phyloP scores from a whole-genome alignment of 2,797 vertebrate genomes.

The Enteromius paludinosus region DNA sequence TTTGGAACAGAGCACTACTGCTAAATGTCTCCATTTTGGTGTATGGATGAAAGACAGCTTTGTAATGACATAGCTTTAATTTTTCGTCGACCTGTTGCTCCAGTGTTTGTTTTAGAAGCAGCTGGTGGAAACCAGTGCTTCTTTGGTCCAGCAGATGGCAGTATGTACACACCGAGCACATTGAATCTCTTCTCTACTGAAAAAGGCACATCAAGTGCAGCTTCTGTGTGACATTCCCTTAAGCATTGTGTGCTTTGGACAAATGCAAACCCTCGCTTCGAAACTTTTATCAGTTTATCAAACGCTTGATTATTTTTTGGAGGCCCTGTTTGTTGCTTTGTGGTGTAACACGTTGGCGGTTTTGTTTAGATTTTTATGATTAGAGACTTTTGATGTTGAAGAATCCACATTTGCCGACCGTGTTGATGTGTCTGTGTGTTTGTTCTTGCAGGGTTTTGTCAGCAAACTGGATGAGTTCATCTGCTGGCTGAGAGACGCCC shows the following conservation, averaged over 20 bases:
- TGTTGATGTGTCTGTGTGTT: conserved; percentile 45
- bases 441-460: conserved; percentile 86
- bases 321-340: conserved; percentile 3
- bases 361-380: neutral
- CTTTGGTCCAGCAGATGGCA: conserved; percentile 74
- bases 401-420: neutral
- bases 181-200: neutral
- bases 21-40: neutral
- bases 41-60: neutral
- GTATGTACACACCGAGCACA: conserved; percentile 66
- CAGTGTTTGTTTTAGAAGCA: neutral
- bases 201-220: conserved; percentile 57
- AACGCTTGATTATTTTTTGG: conserved; percentile 26
- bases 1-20: neutral
- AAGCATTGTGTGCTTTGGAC: conserved; percentile 44
- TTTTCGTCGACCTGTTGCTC: conserved; percentile 3
- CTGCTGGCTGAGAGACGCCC: conserved; percentile 91
- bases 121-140: conserved; percentile 10
- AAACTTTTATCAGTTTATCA: conserved; percentile 50
- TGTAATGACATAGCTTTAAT: neutral
- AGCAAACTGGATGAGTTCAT: conserved; percentile 95
- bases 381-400: neutral
- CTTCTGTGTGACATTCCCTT: conserved; percentile 49
- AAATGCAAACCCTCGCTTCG: conserved; percentile 34
- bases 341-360: neutral